Evolutionary conservation across 2,797 vertebrate species (phyloP).

Genomic region (Xiphorhynchus erythropygius): DNA sequence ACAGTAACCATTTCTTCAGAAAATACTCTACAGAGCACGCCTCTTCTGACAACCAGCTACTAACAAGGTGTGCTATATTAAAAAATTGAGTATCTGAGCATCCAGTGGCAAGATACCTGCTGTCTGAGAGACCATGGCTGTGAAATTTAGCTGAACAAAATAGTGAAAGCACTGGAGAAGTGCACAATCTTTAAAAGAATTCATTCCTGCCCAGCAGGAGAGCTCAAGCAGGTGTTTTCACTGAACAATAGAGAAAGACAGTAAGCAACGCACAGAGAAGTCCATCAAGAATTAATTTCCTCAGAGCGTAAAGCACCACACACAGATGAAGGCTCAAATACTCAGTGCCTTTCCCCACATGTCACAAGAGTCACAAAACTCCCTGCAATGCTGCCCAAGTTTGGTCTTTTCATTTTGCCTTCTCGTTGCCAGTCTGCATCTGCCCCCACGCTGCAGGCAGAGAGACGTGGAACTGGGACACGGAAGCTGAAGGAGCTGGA

Average conservation of each 20-base stretch:
- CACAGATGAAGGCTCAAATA: neutral
- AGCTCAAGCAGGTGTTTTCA: neutral
- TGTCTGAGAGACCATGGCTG: neutral
- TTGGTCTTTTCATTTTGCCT: neutral
- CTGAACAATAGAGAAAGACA: neutral
- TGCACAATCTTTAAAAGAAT: neutral
- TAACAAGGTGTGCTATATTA: neutral
- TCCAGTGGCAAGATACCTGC: neutral
- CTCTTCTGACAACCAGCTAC: neutral
- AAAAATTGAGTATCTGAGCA: neutral
- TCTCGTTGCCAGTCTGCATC: neutral
- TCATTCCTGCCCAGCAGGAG: neutral
- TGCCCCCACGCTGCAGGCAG: neutral
- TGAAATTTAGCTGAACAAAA: neutral
- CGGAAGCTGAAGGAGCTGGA: accelerated
- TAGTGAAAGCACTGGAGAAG: neutral
- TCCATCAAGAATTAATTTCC: neutral
- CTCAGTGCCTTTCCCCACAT: neutral
- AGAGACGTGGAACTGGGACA: neutral
- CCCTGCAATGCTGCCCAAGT: neutral
- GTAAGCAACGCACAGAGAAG: neutral
- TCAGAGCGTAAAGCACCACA: neutral
- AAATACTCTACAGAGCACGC: neutral
- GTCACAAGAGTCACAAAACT: neutral
- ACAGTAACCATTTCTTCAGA: neutral